These are phyloP conservation scores for Mungos mungo DNA, from an alignment of 2,113 vertebrate genomes.

Conservation along the genomic window DNA sequence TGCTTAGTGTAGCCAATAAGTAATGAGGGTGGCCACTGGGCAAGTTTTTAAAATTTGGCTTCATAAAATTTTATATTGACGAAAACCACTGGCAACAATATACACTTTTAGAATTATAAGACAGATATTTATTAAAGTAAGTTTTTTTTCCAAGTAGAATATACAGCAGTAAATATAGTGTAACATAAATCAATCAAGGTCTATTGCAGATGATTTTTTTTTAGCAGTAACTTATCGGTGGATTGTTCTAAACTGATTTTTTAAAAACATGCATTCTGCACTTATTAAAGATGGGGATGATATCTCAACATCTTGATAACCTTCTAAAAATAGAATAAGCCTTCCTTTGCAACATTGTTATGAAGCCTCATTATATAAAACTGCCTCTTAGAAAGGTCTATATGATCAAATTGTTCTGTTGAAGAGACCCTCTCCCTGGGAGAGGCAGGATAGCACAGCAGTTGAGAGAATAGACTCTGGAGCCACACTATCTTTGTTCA, in stretches of 20 bases:
- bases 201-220: not conserved
- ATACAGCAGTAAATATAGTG: not conserved
- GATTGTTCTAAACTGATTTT: not conserved
- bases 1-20: constrained; percentile 69
- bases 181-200: not conserved
- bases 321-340: not conserved
- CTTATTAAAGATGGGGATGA: not conserved
- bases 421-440: not conserved
- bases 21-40: constrained; percentile 20
- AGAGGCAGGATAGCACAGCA: not conserved
- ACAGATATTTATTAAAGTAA: not conserved
- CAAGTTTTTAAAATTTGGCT: not conserved
- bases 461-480: not conserved
- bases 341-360: not conserved
- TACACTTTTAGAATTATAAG: not conserved
- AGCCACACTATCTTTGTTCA: not conserved
- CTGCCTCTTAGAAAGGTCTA: not conserved
- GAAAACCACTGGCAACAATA: not conserved
- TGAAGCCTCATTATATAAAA: not conserved
- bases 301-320: not conserved
- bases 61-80: not conserved
- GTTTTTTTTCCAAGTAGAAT: not conserved
- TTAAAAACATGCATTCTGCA: not conserved
- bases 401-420: not conserved
- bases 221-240: not conserved